Base-by-base conservation (phyloP, 2,113 vertebrate species). In the Sprattus sprattus region DNA sequence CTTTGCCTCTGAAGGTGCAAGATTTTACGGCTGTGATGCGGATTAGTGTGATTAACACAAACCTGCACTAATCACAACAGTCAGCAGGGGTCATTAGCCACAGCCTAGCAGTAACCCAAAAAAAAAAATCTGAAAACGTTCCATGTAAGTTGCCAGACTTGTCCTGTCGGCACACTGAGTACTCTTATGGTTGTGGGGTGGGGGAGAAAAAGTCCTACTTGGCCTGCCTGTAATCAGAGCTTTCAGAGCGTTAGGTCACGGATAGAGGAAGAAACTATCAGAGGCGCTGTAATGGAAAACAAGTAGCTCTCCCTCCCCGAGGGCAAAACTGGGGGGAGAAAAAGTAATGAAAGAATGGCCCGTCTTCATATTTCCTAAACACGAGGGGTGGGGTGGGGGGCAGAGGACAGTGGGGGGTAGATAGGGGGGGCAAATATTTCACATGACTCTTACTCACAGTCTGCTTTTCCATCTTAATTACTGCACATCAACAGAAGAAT, bases 11-110 rank as follows among this genome's bases (percentile, higher is more conserved):
- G 71, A 78, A 78, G 32, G 71, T 78, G 71, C 71, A 13, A 78
- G 25, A 78, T 78, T 78, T 78, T 39, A 78, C 13, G 71, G 28
- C 71, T 78, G 28, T 78, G 25, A 60, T 20, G 54, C 54, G 54
- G 54, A 60, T 60, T 60, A 78, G 71, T 39, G 13, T 32, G 71
- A 78, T 78, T 78, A 78, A 32, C 71, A 32, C 32, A 32, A 78
- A 78, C 87, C 85, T 87, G 85, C 89, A 88, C 85, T 88, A 81
- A 88, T 86, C 82, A 57, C 81, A 60, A 45, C 86, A 87, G 86
- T 87, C 87, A 87, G 87, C 86, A 88, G 87, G 86, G 87, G 87
- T 90, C 86, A 90, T 88, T 85, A 87, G 87, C 83, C 47, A 25
- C 81, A 88, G 86, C 86, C 84, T 84, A 86, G 87, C 85, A 82